Evolutionary conservation across 1,140 invertebrate species (phyloP), one percentile per base, ranked within the genome.

Genomic region (Acromyrmex charruanus): DNA sequence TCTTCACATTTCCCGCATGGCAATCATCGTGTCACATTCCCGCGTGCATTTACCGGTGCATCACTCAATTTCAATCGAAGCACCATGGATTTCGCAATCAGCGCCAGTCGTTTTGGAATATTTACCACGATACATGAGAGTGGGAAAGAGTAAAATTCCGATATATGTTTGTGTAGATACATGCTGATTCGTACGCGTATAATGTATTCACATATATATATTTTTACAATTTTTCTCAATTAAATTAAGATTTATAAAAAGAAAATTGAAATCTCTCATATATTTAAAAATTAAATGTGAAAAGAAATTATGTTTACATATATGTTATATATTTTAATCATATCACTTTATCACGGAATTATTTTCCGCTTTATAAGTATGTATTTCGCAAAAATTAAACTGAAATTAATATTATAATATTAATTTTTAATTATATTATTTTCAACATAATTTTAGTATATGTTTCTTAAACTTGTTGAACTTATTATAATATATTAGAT

Each of bases 61-160:
- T 28, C 59, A 77, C 71, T 77, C 80, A 88, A 88, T 86, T 89
- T 79, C 63, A 89, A 80, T 59, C 75, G 31, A 53, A 77, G 21
- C 49, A 75, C 53, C 58, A 28, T 79, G 51, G 65, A 59, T 69
- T 87, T 44, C 35, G 68, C 55, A 81, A 87, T 87, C 75, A 87
- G 85, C 58, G 21, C 49, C 10, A 58, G 44, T 35, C 74, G 77
- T 82, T 87, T 82, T 75, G 74, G 87, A 87, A 87, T 82, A 87
- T 88, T 79, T 75, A 49, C 51, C 74, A 65, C 28, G 66, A 51
- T 25, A 28, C 53, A 51, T 72, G 61, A 80, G 63, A 88, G 84
- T 61, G 86, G 59, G 55, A 49, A 14, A 49, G 59, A 21, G 25
- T 39, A 71, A 39, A 69, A 79, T 81, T 31, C 0, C 1, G 21